phyloP scores from a whole-genome alignment of 2,113 vertebrate species.

The Campylomormyrus tamandua region DNA sequence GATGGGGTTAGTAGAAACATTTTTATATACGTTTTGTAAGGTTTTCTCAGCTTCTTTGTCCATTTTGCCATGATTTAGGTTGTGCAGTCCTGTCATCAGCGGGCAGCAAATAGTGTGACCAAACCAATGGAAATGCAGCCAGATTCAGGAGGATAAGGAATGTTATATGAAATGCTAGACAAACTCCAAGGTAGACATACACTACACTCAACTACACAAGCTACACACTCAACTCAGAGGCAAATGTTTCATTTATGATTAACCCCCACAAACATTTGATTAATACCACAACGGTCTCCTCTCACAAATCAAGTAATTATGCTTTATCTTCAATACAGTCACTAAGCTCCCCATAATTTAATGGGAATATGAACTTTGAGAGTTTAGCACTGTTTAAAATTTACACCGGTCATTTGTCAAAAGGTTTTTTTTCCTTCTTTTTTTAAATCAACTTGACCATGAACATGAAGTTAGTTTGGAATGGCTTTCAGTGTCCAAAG shows the following conservation, averaged over 20 bases:
- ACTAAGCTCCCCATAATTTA: neutral
- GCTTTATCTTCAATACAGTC: neutral
- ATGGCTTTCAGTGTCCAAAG: neutral
- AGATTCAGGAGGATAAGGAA: neutral
- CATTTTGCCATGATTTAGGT: neutral
- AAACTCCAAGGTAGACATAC: neutral
- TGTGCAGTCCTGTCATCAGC: neutral
- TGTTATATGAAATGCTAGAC: neutral
- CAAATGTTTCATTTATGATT: neutral
- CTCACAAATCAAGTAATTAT: neutral
- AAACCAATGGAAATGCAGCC: neutral
- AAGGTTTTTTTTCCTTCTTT: neutral
- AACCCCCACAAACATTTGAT: neutral
- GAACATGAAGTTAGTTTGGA: neutral
- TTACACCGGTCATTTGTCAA: neutral
- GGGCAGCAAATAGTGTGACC: neutral
- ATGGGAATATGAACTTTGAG: neutral
- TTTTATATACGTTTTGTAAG: neutral
- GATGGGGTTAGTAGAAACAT: neutral
- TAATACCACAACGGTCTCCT: neutral
- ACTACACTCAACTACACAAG: neutral
- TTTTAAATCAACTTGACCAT: neutral
- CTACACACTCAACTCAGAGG: neutral
- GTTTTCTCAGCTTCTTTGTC: constrained; percentile 8
- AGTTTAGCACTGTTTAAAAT: neutral